phyloP scores from a whole-genome alignment of 2,888 invertebrate genomes.

The Liodrosophila aerea region DNA sequence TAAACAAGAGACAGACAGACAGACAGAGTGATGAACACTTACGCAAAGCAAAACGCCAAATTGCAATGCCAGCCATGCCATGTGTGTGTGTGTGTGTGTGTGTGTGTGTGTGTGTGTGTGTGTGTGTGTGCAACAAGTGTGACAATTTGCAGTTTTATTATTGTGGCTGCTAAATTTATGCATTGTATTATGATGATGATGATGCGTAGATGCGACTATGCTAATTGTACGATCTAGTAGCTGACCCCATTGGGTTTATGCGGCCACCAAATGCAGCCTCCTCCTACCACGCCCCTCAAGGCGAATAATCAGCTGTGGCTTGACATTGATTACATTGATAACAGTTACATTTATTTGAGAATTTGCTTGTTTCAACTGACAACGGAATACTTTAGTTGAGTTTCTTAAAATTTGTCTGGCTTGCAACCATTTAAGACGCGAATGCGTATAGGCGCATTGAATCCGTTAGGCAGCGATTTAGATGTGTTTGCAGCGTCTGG shows the following conservation, averaged over 20 bases:
- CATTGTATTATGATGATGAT: slow-evolving; percentile 3
- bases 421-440: too few relatives aligned
- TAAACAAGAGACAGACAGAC: slow-evolving; percentile 12
- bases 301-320: too few relatives aligned
- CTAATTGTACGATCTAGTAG: slow-evolving; percentile 30
- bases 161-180: slow-evolving; percentile 37
- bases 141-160: slow-evolving; percentile 41
- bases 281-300: not conserved
- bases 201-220: slow-evolving; percentile 24
- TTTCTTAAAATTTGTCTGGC: too few relatives aligned
- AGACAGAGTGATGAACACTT: not conserved
- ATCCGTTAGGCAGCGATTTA: too few relatives aligned
- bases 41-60: slow-evolving; percentile 8
- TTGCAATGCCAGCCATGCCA: slow-evolving; percentile 24
- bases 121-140: slow-evolving; percentile 45
- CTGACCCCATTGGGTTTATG: slow-evolving; percentile 43
- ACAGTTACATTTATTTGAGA: too few relatives aligned
- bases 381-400: too few relatives aligned
- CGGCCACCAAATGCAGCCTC: not conserved
- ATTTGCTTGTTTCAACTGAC: too few relatives aligned
- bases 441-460: too few relatives aligned
- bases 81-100: too few relatives aligned
- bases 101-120: not conserved
- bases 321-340: too few relatives aligned
- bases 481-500: too few relatives aligned